Evolutionary conservation across 35 echinoderm and acorn worm genomes (phyloP), one percentile per base, ranked within the genome.

Genomic region (Lytechinus variegatus): DNA sequence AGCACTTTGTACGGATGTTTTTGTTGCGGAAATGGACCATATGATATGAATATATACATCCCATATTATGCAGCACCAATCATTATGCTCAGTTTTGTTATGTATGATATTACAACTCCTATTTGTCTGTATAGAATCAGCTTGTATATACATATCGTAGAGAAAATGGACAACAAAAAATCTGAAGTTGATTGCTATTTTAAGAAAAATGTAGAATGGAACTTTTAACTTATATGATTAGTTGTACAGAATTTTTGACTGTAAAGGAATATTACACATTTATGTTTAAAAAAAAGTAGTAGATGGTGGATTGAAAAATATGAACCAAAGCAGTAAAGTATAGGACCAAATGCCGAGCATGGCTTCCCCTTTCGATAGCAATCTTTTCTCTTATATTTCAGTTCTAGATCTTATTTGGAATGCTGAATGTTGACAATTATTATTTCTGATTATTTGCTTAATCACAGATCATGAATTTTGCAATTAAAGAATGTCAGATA

Each of bases 331-430:
- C n/a, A 24, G 16, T 24, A 24, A 24, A 24, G 66, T n/a, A 7
- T 79, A 79, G 66, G 66, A 79, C 66, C 66, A 79, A 79, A 79
- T 79, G 66, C 66, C 19, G n/a, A 79, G 66, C 66, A 79, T 79
- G 16, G 8, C 5, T 79, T 79, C 14, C 24, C 21, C 66, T 79
- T 79, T 79, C 7, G n/a, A 79, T 79, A 7, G 66, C 66, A n/a
- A 19, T 79, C n/a, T 7, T 79, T 79, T 79, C 14, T 79, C 24
- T 79, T 24, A 79, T 72, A 24, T 72, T 72, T 72, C 2, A 3
- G 5, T 21, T 72, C 5, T 72, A 72, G 6, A 72, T 16, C 19
- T 21, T 72, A 13, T 21, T 24, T 24, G 6, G 5, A 72, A 72
- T n/a, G 16, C 61, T 72, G 61, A 72, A 24, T 19, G 19, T n/a